phyloP scores from a whole-genome alignment of 2,113 vertebrate genomes.

The Helogale parvula region DNA sequence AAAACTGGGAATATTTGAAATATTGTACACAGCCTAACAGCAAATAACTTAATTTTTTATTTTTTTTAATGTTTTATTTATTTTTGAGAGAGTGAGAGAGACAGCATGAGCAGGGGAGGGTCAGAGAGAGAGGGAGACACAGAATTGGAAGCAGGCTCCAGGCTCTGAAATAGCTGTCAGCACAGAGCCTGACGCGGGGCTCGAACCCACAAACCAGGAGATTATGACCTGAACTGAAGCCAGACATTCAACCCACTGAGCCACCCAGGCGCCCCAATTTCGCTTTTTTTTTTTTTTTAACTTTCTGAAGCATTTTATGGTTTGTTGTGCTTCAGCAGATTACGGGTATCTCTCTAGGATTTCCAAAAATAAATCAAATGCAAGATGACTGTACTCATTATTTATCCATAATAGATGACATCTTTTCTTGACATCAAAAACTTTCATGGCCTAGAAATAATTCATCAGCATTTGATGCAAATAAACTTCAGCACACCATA shows the following conservation, averaged over 20 bases:
- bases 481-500: background rate
- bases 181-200: too few relatives aligned
- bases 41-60: background rate
- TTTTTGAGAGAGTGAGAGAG: too few relatives aligned
- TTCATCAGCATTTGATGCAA: conserved; percentile 10
- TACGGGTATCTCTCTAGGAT: conserved; percentile 12
- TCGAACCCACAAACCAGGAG: too few relatives aligned
- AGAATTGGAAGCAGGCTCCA: too few relatives aligned
- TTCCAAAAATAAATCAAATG: conserved; percentile 67
- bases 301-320: background rate
- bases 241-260: too few relatives aligned
- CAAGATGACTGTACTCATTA: conserved; percentile 29
- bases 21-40: background rate
- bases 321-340: background rate
- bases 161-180: too few relatives aligned
- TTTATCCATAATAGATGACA: conserved; percentile 48
- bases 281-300: background rate
- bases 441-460: conserved; percentile 45
- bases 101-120: too few relatives aligned
- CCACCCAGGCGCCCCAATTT: background rate
- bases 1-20: background rate
- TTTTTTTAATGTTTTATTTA: too few relatives aligned
- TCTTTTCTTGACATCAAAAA: conserved; percentile 39
- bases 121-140: too few relatives aligned
- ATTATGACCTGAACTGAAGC: too few relatives aligned